Evolutionary conservation across 2,113 vertebrate genomes (phyloP).

Genomic region (Romanogobio albipinnatus): DNA sequence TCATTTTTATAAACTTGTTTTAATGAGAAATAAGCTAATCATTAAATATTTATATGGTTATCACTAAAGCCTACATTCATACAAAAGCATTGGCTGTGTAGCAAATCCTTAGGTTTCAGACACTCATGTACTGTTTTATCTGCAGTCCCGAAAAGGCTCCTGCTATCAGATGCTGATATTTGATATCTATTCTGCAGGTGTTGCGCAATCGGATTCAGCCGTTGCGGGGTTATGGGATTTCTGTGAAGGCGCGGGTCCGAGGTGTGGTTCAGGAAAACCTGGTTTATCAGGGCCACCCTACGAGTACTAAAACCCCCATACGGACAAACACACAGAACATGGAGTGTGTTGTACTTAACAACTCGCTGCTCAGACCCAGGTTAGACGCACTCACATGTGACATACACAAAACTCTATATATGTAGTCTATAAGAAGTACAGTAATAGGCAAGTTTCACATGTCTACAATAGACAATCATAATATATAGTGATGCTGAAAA

Average conservation of each 20-base stretch:
- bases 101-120: not conserved
- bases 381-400: conserved; percentile 30
- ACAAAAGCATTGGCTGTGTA: not conserved
- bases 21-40: not conserved
- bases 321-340: conserved; percentile 74
- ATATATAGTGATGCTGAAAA: not conserved
- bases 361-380: conserved; percentile 80
- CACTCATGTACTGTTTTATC: not conserved
- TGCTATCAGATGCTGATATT: not conserved
- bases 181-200: conserved; percentile 70
- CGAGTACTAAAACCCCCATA: conserved; percentile 77
- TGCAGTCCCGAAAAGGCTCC: not conserved
- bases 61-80: not conserved
- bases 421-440: not conserved
- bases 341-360: conserved; percentile 81
- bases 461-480: not conserved
- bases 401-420: not conserved
- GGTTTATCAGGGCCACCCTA: conserved; percentile 84
- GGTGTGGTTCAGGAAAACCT: conserved; percentile 87
- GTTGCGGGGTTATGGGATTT: conserved; percentile 81
- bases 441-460: not conserved
- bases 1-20: not conserved
- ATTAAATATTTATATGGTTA: not conserved
- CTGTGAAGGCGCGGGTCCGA: conserved; percentile 81
- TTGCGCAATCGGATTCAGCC: conserved; percentile 88